Evolutionary conservation across 2,888 invertebrate species (phyloP).

Genomic region (Pheosia tremula): DNA sequence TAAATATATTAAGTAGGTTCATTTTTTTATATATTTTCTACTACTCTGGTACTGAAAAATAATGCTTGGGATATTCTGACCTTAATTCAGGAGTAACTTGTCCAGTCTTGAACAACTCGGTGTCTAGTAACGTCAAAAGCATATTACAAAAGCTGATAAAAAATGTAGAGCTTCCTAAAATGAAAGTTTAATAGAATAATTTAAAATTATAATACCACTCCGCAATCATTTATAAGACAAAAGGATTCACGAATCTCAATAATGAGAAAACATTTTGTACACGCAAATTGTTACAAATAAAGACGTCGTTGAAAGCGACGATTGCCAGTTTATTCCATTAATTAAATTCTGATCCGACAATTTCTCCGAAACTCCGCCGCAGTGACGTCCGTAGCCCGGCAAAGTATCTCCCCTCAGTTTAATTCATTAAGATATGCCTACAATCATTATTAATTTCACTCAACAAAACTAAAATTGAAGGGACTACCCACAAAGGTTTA

Average conservation of each 20-base stretch:
- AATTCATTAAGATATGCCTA: slow-evolving; percentile 5
- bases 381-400: slow-evolving; percentile 6
- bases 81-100: too few species aligned
- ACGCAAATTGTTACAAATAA: slow-evolving; percentile 29
- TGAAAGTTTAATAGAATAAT: slow-evolving; percentile 15
- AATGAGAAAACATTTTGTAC: slow-evolving; percentile 36
- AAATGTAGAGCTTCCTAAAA: background rate
- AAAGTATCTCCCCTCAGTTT: slow-evolving; percentile 10
- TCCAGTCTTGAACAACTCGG: too few species aligned
- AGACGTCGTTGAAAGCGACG: slow-evolving; percentile 20
- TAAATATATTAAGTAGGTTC: background rate
- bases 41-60: background rate
- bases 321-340: slow-evolving; percentile 27
- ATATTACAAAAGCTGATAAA: too few species aligned
- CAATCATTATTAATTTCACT: slow-evolving; percentile 4
- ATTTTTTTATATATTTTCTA: too few species aligned
- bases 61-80: too few species aligned
- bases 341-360: slow-evolving; percentile 37
- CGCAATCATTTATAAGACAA: slow-evolving; percentile 20
- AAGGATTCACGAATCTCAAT: slow-evolving; percentile 25
- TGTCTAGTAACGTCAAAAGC: too few species aligned
- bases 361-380: slow-evolving; percentile 15
- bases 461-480: slow-evolving; percentile 9
- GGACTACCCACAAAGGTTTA: slow-evolving; percentile 4
- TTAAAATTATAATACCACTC: slow-evolving; percentile 19